Base-by-base conservation (phyloP, 2,888 invertebrate genomes). In the Iselma pallidipennis region DNA sequence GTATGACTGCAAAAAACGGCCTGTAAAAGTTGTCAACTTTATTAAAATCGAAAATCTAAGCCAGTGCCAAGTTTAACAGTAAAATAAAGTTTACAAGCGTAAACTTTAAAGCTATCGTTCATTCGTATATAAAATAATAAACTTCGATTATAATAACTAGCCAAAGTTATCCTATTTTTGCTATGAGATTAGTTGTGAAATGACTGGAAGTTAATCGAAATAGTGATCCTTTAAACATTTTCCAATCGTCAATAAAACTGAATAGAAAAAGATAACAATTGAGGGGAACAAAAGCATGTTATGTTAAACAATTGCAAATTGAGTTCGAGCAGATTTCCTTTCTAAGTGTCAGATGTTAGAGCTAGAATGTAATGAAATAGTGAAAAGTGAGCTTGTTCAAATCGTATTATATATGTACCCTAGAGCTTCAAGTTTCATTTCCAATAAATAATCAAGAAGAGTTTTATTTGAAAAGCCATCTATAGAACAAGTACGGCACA, bases 71-170 rank as follows among this genome's bases (percentile, higher is more conserved):
- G 66, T 71, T 70, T 68, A 70, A 70, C 68, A 67, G 69, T 66
- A 67, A 71, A 70, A 71, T 71, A 66, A 72, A 69, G 63, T 72
- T 70, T 69, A 68, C 66, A 57, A 26, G 53, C 57, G 57, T 7
- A 10, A 61, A 57, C 21, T 61, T 21, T 26, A 53, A 55, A 63
- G 51, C 54, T 65, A 66, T 63, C 67, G 69, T 67, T 72, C 69
- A 67, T 66, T 67, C 65, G 64, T 58, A 67, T 66, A 69, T 71
- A 68, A 71, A 72, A 70, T 69, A 70, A 72, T 72, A 71, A 71
- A 71, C 65, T 69, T 55, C 49, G 59, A 60, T 60, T 62, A 59
- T 62, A 31, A 49, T 61, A 55, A 55, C 61, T 61, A 55, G 53
- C 26, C 29, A 49, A 25, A 42, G 60, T 61, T 56, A 49, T 63